Conservation (phyloP, 2,888 invertebrate genomes). For the Drosophila eohydei region DNA sequence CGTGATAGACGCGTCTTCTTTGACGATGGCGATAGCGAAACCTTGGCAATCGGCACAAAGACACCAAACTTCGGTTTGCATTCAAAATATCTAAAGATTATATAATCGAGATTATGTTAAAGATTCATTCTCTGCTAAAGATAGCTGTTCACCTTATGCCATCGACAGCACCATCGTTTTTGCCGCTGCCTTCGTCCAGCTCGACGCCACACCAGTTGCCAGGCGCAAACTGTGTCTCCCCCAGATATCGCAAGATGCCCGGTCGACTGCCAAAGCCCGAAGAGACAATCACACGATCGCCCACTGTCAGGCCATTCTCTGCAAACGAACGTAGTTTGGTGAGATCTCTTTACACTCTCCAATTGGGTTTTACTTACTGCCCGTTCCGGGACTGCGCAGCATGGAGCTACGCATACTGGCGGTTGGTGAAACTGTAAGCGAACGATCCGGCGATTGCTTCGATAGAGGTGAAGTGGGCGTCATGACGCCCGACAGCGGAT, state of each 20-base stretch:
- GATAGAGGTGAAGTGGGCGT: conserved; percentile 82
- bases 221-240: conserved; percentile 94
- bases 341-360: neutral
- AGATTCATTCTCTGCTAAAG: neutral
- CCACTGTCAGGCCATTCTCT: conserved; percentile 90
- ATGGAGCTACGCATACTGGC: conserved; percentile 83
- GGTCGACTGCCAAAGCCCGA: conserved; percentile 95
- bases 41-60: conserved; percentile 96
- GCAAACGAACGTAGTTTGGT: conserved; percentile 4
- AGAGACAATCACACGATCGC: conserved; percentile 96
- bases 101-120: neutral
- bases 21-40: conserved; percentile 92
- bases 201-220: conserved; percentile 99
- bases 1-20: conserved; percentile 89
- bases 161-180: conserved; percentile 97
- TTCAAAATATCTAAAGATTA: conserved; percentile 92
- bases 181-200: conserved; percentile 96
- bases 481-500: conserved; percentile 88
- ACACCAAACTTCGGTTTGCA: conserved; percentile 96
- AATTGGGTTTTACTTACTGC: conserved; percentile 78
- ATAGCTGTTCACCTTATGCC: conserved; percentile 90
- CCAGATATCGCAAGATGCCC: conserved; percentile 93
- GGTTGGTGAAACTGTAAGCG: conserved; percentile 83
- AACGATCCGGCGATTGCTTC: conserved; percentile 83
- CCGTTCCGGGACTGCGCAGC: conserved; percentile 77